phyloP scores from a whole-genome alignment of 2,888 invertebrate species.

The Caenorhabditis doughertyi region DNA sequence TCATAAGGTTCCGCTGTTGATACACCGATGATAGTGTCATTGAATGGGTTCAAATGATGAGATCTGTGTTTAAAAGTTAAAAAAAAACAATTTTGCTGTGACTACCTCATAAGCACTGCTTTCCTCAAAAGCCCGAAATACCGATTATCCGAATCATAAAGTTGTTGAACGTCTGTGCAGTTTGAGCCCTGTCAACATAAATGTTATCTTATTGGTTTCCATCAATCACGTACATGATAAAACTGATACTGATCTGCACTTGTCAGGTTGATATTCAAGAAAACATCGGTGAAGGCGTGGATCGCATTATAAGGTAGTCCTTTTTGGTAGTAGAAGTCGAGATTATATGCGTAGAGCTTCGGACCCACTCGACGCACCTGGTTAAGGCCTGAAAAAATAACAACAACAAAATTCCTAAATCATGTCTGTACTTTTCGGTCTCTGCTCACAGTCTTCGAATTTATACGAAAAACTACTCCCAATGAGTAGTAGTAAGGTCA shows the following conservation, averaged over 20 bases:
- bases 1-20: constrained; percentile 78
- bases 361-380: constrained; percentile 20
- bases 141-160: constrained; percentile 70
- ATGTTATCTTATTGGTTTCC: not conserved
- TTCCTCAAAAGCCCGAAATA: constrained; percentile 88
- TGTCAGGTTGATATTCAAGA: constrained; percentile 68
- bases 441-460: constrained; percentile 53
- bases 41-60: constrained; percentile 81
- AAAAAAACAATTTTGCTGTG: no score
- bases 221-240: no score
- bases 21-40: constrained; percentile 82
- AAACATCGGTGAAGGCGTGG: constrained; percentile 71
- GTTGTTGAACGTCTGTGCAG: constrained; percentile 64
- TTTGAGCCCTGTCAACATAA: constrained; percentile 64
- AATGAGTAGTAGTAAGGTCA: constrained; percentile 32
- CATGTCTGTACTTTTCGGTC: constrained; percentile 36
- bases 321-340: constrained; percentile 64
- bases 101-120: constrained; percentile 92
- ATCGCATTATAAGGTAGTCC: constrained; percentile 47
- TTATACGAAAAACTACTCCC: constrained; percentile 19
- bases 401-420: not conserved
- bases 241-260: constrained; percentile 63
- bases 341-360: constrained; percentile 50
- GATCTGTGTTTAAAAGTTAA: constrained; percentile 88
- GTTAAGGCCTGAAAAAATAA: constrained; percentile 50